phyloP scores from a whole-genome alignment of 2,888 invertebrate genomes.

The Sinodicranocentrus sp. region DNA sequence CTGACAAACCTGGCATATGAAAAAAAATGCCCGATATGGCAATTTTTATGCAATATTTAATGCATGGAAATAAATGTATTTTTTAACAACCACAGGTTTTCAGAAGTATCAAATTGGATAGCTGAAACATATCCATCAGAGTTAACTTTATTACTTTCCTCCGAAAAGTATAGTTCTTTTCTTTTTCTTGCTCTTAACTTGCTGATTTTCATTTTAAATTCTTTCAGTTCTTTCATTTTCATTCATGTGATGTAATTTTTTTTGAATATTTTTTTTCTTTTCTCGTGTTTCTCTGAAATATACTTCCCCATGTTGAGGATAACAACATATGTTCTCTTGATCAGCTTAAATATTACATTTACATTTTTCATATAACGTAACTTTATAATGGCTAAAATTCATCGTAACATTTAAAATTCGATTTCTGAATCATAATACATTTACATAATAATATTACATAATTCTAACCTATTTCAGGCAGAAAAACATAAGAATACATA shows the following conservation, averaged over 20 bases:
- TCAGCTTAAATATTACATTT: constrained; percentile 1
- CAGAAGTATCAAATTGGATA: constrained; percentile 54
- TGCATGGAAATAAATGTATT: too few relatives aligned
- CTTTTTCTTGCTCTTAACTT: neutral
- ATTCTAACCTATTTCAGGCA: constrained; percentile 10
- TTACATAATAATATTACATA: constrained; percentile 30
- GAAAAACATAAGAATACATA: constrained; percentile 22
- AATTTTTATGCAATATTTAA: too few relatives aligned
- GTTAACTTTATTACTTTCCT: constrained; percentile 35
- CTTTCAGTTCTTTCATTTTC: constrained; percentile 8
- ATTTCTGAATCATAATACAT: constrained; percentile 12
- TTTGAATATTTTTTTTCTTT: constrained; percentile 7
- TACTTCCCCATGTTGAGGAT: neutral
- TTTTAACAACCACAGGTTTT: neutral
- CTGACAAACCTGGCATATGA: too few relatives aligned
- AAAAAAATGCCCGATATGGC: too few relatives aligned
- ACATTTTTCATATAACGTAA: constrained; percentile 8
- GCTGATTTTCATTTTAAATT: constrained; percentile 6
- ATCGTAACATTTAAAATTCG: constrained; percentile 6
- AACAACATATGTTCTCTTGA: constrained; percentile 1
- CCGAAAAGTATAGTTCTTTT: constrained; percentile 31
- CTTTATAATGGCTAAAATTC: constrained; percentile 16
- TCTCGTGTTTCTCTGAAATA: neutral
- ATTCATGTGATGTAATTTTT: constrained; percentile 4
- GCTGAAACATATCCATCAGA: constrained; percentile 39